Evolutionary conservation across 1,140 invertebrate species (phyloP).

Genomic region (Ericerus pela): DNA sequence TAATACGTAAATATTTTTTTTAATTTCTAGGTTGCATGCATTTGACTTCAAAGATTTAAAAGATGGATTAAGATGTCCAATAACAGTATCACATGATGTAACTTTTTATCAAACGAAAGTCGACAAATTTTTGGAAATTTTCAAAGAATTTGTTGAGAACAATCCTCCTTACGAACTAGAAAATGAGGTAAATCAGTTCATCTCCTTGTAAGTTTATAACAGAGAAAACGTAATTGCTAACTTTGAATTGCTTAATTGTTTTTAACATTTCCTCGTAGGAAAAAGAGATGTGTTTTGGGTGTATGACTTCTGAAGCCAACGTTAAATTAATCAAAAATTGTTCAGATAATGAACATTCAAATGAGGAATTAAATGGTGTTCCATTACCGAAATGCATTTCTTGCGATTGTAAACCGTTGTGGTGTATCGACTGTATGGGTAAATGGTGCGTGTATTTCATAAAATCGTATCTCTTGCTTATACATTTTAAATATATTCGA

Average conservation of each 20-base stretch:
- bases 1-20: constrained; percentile 1
- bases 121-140: constrained; percentile 71
- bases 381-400: constrained; percentile 36
- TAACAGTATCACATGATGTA: constrained; percentile 58
- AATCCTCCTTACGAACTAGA: constrained; percentile 49
- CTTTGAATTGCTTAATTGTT: background rate
- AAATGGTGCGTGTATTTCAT: constrained; percentile 47
- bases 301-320: constrained; percentile 62
- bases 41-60: constrained; percentile 63
- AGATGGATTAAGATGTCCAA: constrained; percentile 51
- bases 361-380: constrained; percentile 23
- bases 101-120: constrained; percentile 63
- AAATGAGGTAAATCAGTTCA: constrained; percentile 40
- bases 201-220: background rate
- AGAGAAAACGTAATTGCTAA: background rate
- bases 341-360: constrained; percentile 26
- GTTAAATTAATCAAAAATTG: constrained; percentile 68
- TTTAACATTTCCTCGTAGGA: constrained; percentile 38
- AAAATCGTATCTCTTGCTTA: background rate
- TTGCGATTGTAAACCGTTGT: constrained; percentile 69
- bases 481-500: constrained; percentile 10
- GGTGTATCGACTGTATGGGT: constrained; percentile 73
- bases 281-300: constrained; percentile 69
- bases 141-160: constrained; percentile 53
- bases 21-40: constrained; percentile 49